phyloP scores from a whole-genome alignment of 2,797 vertebrate species.

The Neosilurus mollespiculum region DNA sequence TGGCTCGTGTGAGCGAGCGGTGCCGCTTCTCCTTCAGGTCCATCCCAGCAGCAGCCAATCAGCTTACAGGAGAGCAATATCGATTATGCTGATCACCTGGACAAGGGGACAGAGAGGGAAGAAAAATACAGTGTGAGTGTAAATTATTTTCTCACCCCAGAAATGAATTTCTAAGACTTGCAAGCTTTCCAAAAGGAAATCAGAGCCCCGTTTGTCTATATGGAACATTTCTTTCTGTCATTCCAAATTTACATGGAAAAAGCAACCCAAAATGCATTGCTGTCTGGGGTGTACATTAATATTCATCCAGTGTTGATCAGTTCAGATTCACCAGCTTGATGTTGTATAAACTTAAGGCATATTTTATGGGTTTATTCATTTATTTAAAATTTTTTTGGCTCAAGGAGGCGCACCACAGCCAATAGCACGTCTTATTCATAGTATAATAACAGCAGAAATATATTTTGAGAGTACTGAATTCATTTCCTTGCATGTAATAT shows the following conservation, averaged over 20 bases:
- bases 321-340: too few species aligned
- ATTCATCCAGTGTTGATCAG: not conserved
- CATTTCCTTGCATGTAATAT: not conserved
- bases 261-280: not conserved
- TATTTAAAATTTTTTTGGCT: too few species aligned
- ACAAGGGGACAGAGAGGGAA: not conserved
- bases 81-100: constrained; percentile 32
- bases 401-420: not conserved
- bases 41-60: constrained; percentile 64
- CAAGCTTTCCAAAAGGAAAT: not conserved
- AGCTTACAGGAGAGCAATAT: not conserved
- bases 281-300: not conserved
- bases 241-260: not conserved
- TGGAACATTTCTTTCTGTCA: not conserved
- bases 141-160: not conserved
- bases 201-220: not conserved
- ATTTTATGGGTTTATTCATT: not conserved
- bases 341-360: not conserved
- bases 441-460: not conserved
- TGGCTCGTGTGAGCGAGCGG: constrained; percentile 77
- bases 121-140: not conserved
- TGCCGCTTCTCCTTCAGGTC: constrained; percentile 81
- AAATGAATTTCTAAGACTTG: not conserved
- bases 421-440: not conserved
- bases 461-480: not conserved